Conservation (phyloP, 53 echinoderm and acorn worm genomes). For the Paelopatides confundens region DNA sequence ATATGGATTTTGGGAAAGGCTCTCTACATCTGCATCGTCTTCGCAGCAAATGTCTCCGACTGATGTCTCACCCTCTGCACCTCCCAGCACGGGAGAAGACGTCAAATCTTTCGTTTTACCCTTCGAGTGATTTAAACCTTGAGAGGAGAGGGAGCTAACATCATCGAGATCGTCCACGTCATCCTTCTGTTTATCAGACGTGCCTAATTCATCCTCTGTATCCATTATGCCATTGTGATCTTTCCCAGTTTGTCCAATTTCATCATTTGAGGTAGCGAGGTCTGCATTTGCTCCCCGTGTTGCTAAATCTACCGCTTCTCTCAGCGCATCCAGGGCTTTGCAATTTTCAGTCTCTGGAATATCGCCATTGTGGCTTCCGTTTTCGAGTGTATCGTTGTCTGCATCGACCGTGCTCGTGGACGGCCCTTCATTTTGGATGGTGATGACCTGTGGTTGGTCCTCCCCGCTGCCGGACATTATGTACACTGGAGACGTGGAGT, state of each 20-base stretch:
- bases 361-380: background rate
- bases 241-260: conserved; percentile 30
- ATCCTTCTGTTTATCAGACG: background rate
- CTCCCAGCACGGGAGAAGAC: conserved; percentile 33
- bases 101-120: background rate
- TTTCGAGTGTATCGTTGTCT: background rate
- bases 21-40: conserved; percentile 42
- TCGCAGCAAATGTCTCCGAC: conserved; percentile 25
- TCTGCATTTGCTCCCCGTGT: conserved; percentile 48
- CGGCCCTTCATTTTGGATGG: conserved; percentile 40
- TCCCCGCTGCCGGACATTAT: conserved; percentile 38
- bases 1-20: conserved; percentile 20
- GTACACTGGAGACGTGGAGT: conserved; percentile 36
- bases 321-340: conserved; percentile 38
- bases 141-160: background rate
- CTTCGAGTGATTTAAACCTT: background rate
- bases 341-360: conserved; percentile 19
- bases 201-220: background rate
- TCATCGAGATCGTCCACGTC: conserved; percentile 16
- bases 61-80: conserved; percentile 23
- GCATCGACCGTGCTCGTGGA: background rate
- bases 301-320: conserved; percentile 38
- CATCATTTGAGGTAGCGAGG: conserved; percentile 54
- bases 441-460: conserved; percentile 45
- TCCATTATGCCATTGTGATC: conserved; percentile 25